Conservation (phyloP, 2,888 invertebrate genomes). For the Ditylenchus weischeri region DNA sequence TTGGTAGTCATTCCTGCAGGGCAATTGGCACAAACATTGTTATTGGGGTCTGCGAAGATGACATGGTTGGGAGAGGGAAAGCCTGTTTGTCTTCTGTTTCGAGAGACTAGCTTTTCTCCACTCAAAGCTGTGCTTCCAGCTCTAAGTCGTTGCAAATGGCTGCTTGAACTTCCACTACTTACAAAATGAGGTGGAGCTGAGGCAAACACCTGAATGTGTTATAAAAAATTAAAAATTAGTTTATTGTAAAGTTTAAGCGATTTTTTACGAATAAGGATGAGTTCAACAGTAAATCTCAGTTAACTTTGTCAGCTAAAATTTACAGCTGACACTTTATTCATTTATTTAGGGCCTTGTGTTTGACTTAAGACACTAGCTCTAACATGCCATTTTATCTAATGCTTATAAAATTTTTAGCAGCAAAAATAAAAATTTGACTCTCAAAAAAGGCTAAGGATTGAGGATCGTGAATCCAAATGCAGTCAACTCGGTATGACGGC, state of each 20-base stretch:
- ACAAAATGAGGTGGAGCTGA: neutral
- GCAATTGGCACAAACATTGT: slow-evolving; percentile 32
- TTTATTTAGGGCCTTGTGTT: no score
- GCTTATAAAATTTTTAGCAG: no score
- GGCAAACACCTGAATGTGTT: neutral
- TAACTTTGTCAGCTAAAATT: no score
- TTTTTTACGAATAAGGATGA: no score
- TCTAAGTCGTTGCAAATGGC: neutral
- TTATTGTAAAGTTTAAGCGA: neutral
- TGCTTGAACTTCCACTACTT: neutral
- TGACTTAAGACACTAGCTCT: no score
- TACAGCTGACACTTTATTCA: no score
- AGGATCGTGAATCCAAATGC: no score
- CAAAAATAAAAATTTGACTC: no score
- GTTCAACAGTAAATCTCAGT: no score
- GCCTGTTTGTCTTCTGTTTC: neutral
- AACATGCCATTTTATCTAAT: no score
- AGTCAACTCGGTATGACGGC: no score
- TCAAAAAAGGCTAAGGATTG: no score
- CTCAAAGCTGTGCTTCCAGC: neutral
- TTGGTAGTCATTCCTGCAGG: slow-evolving; percentile 25
- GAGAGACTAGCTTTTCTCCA: neutral
- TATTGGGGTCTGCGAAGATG: slow-evolving; percentile 25
- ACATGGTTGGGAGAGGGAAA: slow-evolving; percentile 9
- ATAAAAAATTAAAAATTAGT: neutral